Evolutionary conservation across 2,113 vertebrate genomes (phyloP), one percentile per base, ranked within the genome.

Genomic region (Rana temporaria): DNA sequence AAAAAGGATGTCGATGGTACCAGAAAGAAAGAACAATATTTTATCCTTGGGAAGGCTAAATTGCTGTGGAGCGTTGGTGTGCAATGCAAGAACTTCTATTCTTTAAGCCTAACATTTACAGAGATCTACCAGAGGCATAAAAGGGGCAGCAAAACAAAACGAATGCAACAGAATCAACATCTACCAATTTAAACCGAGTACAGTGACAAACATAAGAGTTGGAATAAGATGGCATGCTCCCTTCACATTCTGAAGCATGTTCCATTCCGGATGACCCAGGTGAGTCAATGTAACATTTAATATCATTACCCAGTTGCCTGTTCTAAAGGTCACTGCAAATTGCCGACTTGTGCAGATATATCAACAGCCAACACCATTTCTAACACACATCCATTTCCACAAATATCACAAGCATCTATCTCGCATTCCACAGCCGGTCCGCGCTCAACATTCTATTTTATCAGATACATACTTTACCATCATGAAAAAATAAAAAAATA

Each of bases 301-400:
- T 48, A 76, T 76, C 73, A 76, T 76, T 76, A 76, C 30, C 59
- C 34, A 14, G 18, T 76, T 63, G 73, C 73, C 60, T 32, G 38
- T 77, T 77, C 60, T 77, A 77, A 77, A 77, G 74, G 74, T 77
- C 60, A 64, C 19, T 26, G 60, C 59, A 77, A 76, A 76, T 76
- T 76, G 73, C 59, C 34, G 22, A 20, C 26, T 71, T 71, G 69
- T 71, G 69, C 69, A 73, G 70, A 73, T 73, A 73, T 57, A 73
- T 73, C 70, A 73, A 57, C 70, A 73, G 52, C 70, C 70, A 72
- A 56, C 14, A 11, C 72, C 72, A 74, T 56, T 19, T 38, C 30
- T 7, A 74, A 38, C 72, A 38, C 34, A 59, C 55, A 75, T 75
- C 56, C 70, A 73, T 73, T 56, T 26, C 70, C 53, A 56, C 70